Conservation (phyloP, 2,888 invertebrate genomes). For the Drosophila silvestris region DNA sequence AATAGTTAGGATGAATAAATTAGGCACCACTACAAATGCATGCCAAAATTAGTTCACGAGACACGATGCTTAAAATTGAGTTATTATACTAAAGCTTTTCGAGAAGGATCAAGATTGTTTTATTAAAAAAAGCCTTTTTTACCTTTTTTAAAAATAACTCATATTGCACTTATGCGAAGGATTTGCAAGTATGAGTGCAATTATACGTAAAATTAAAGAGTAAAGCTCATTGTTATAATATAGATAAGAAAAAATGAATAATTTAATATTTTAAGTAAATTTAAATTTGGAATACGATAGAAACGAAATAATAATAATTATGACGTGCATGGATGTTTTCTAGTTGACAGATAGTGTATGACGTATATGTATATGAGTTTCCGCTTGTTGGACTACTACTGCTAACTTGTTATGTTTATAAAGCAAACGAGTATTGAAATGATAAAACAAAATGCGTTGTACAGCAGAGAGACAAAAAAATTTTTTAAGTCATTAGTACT, state of each 20-base stretch:
- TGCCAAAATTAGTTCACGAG: no score
- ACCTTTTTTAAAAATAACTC: background rate
- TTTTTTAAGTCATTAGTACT: constrained; percentile 36
- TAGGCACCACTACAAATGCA: no score
- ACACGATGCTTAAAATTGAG: no score
- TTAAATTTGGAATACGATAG: background rate
- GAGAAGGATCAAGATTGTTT: background rate
- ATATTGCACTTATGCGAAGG: background rate
- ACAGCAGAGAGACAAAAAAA: constrained; percentile 4
- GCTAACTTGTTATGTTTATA: constrained; percentile 48
- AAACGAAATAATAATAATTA: constrained; percentile 18
- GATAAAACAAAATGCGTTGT: constrained; percentile 32
- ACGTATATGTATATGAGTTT: constrained; percentile 40
- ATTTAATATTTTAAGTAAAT: background rate
- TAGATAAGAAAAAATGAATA: background rate
- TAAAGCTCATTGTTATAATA: background rate
- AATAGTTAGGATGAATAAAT: no score
- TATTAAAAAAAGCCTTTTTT: background rate
- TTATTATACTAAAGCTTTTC: background rate
- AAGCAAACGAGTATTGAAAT: constrained; percentile 26
- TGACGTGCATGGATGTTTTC: constrained; percentile 28
- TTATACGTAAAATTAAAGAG: background rate
- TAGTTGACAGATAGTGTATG: constrained; percentile 33
- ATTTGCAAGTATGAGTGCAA: background rate
- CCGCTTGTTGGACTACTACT: constrained; percentile 34